phyloP scores from a whole-genome alignment of 1,140 invertebrate species.

The Monochamus saltuarius region DNA sequence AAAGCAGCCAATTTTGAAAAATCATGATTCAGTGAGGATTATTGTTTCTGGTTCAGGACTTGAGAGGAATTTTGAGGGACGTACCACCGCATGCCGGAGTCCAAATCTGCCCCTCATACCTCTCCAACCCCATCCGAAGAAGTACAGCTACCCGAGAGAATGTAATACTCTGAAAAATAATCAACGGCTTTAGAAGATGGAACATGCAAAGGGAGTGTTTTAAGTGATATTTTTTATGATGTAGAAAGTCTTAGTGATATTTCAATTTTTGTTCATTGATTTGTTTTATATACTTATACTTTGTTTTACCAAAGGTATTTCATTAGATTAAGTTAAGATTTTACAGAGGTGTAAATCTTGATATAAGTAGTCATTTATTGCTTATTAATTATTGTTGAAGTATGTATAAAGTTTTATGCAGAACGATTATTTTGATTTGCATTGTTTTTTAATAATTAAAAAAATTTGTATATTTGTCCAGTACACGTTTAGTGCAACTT shows the following conservation, averaged over 20 bases:
- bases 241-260: slow-evolving; percentile 10
- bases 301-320: slow-evolving; percentile 7
- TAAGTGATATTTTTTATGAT: slow-evolving; percentile 2
- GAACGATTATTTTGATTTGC: slow-evolving; percentile 13
- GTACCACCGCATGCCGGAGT: slow-evolving; percentile 38
- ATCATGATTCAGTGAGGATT: slow-evolving; percentile 16
- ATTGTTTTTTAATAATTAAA: not conserved
- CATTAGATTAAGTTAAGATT: not conserved
- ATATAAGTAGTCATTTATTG: too few species aligned
- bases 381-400: too few species aligned
- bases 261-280: slow-evolving; percentile 1
- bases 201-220: not conserved
- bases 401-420: too few species aligned
- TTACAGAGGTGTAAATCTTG: too few species aligned
- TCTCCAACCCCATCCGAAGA: slow-evolving; percentile 3
- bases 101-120: slow-evolving; percentile 5
- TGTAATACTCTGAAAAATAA: not conserved
- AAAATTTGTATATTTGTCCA: too few species aligned
- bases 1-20: slow-evolving; percentile 13
- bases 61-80: slow-evolving; percentile 46
- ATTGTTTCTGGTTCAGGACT: slow-evolving; percentile 52
- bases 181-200: not conserved
- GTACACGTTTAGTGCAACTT: too few species aligned
- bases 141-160: not conserved
- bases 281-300: slow-evolving; percentile 1